phyloP scores from a whole-genome alignment of 2,113 vertebrate species.

The Hassar affinis region DNA sequence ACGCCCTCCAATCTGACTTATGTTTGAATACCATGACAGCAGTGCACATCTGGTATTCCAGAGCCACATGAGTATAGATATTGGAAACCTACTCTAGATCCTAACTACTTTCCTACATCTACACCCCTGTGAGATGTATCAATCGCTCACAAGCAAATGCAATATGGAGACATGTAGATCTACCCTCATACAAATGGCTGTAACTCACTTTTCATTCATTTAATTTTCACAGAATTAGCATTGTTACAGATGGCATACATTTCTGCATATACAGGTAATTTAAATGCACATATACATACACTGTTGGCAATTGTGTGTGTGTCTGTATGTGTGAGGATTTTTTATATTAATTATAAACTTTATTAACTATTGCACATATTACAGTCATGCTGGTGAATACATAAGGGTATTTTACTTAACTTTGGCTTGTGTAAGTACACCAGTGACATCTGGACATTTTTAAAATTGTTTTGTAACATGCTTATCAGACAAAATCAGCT shows the following conservation, averaged over 20 bases:
- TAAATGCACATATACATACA: not conserved
- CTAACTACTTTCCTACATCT: constrained; percentile 6
- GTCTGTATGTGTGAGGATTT: too few species aligned
- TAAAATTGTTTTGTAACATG: too few species aligned
- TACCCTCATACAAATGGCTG: not conserved
- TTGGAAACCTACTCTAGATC: not conserved
- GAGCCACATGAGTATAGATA: not conserved
- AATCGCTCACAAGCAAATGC: not conserved
- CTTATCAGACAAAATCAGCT: not conserved
- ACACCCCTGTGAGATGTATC: not conserved
- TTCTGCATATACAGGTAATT: not conserved
- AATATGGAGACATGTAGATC: not conserved
- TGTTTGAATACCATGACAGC: not conserved
- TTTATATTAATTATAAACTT: not conserved
- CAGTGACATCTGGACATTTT: too few species aligned
- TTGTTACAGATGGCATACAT: not conserved
- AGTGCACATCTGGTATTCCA: not conserved
- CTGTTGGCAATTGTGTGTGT: not conserved
- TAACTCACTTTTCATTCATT: not conserved
- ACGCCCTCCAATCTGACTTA: not conserved
- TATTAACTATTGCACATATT: not conserved
- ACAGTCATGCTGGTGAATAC: not conserved
- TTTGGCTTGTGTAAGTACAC: not conserved
- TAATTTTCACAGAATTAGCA: not conserved
- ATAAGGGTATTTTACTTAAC: not conserved